A percentile compares a stretch with the other conserved stretches of the same genome.
Conservation (phyloP, 2,888 invertebrate species). For the Serrognathus titanus region DNA sequence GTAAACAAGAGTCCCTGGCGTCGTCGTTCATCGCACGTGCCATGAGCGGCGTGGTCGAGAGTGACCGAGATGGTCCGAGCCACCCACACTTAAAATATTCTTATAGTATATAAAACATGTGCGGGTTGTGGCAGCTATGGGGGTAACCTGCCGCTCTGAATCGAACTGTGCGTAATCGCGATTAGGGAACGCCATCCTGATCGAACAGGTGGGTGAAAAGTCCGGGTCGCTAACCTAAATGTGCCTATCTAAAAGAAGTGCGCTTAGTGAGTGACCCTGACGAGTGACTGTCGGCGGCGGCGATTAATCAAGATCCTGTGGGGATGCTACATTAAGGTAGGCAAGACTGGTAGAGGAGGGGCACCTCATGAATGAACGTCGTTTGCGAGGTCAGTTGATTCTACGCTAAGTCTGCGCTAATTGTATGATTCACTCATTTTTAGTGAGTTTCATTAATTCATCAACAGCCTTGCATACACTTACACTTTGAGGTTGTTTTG, state of each 20-base stretch:
- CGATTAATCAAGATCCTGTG: constrained; percentile 21
- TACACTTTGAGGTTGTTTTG: not conserved
- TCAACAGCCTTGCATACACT: too few relatives aligned
- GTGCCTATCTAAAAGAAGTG: constrained; percentile 6
- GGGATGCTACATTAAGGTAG: constrained; percentile 21
- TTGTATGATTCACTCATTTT: too few relatives aligned
- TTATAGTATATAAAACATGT: constrained; percentile 28
- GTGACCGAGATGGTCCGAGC: constrained; percentile 23
- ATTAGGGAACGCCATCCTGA: constrained; percentile 24
- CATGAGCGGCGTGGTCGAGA: constrained; percentile 19
- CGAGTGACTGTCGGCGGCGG: constrained; percentile 13
- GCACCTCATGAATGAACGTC: constrained; percentile 19
- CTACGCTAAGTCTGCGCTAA: constrained; percentile 7
- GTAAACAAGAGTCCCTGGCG: constrained; percentile 10
- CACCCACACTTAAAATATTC: constrained; percentile 27
- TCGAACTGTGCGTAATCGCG: constrained; percentile 18
- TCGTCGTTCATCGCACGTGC: constrained; percentile 23
- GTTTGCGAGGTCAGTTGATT: constrained; percentile 29
- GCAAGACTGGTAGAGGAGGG: constrained; percentile 21
- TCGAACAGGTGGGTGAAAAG: constrained; percentile 22
- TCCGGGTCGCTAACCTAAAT: constrained; percentile 12
- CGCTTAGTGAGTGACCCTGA: constrained; percentile 20
- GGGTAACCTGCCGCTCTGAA: constrained; percentile 25
- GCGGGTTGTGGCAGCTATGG: constrained; percentile 26
- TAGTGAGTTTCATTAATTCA: too few relatives aligned